Evolutionary conservation across 2,888 invertebrate species (phyloP), one percentile per base, ranked within the genome.

Genomic region (Drosophila helvetica): DNA sequence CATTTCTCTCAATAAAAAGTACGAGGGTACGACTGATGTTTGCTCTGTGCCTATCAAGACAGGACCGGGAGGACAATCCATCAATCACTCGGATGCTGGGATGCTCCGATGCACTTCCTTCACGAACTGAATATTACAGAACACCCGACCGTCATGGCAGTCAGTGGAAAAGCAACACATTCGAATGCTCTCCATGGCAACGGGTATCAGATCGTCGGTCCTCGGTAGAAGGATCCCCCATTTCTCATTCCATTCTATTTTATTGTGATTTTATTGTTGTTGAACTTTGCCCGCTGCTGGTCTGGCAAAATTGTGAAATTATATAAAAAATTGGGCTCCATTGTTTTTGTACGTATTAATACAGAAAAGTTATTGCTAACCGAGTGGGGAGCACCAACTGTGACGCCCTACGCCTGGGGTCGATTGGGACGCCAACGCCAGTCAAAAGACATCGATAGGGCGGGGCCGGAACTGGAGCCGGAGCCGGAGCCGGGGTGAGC

Each of bases 271-370:
- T 42, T 22, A 22, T 43, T 47, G 46, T 47, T 19, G 56, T 48
- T 25, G 30, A 59, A 74, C 46, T 52, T 77, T 74, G 33, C n/a
- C 45, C 51, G 27, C 27, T 12, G 38, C 22, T 42, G 18, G 27
- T 30, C 33, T 33, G 54, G 52, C 30, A 46, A 67, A 75, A 64
- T 72, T 75, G 62, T 68, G 54, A 78, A 79, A 80, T 80, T 71
- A 79, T 79, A 68, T 63, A 64, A 79, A 66, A 77, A 77, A 86
- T 71, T 77, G 74, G 53, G 47, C 70, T 59, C 58, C 54, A 71
- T 82, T 83, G 80, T 77, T 74, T 82, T 69, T 45, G 38, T 38
- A 33, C 64, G 33, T 65, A 59, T 80, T 63, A 80, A 67, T 68
- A 63, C 27, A 53, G 42, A 50, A 72, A 67, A 60, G 61, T 59